These are phyloP conservation scores for Drosophila elegans DNA, from an alignment of 1,140 invertebrate genomes.

Conservation along the genomic window DNA sequence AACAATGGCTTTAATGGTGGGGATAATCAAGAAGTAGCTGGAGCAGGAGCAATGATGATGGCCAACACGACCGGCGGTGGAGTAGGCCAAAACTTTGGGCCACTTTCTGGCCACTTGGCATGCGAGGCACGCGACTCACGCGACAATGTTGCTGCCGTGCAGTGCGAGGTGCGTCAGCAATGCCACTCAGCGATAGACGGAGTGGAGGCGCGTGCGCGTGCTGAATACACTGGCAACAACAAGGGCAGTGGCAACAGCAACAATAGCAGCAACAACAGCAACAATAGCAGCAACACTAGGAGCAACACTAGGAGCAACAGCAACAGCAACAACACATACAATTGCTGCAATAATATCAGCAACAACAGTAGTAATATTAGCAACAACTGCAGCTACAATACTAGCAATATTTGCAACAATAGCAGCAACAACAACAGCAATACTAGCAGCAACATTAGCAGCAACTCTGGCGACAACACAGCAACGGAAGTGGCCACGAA, in stretches of 20 bases:
- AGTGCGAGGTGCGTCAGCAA: slow-evolving; percentile 53
- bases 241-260: slow-evolving; percentile 20
- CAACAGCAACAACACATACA: background rate
- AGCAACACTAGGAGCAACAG: slow-evolving; percentile 9
- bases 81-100: slow-evolving; percentile 41
- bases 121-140: slow-evolving; percentile 63
- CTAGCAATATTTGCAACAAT: slow-evolving; percentile 3
- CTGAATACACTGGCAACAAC: slow-evolving; percentile 70
- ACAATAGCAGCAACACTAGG: slow-evolving; percentile 22
- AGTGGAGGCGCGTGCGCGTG: slow-evolving; percentile 66
- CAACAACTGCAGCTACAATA: background rate
- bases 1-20: background rate
- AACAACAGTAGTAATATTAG: background rate
- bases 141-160: slow-evolving; percentile 49
- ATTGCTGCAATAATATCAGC: background rate
- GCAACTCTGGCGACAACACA: slow-evolving; percentile 32
- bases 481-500: slow-evolving; percentile 70
- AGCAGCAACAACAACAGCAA: background rate
- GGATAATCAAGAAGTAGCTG: slow-evolving; percentile 19
- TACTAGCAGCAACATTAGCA: slow-evolving; percentile 1
- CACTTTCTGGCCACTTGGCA: slow-evolving; percentile 39
- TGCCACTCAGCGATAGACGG: slow-evolving; percentile 25
- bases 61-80: slow-evolving; percentile 50
- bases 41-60: slow-evolving; percentile 15
- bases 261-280: slow-evolving; percentile 9